Evolutionary conservation across 2,113 vertebrate species (phyloP), one percentile per base, ranked within the genome.

Genomic region (Pandion haliaetus): DNA sequence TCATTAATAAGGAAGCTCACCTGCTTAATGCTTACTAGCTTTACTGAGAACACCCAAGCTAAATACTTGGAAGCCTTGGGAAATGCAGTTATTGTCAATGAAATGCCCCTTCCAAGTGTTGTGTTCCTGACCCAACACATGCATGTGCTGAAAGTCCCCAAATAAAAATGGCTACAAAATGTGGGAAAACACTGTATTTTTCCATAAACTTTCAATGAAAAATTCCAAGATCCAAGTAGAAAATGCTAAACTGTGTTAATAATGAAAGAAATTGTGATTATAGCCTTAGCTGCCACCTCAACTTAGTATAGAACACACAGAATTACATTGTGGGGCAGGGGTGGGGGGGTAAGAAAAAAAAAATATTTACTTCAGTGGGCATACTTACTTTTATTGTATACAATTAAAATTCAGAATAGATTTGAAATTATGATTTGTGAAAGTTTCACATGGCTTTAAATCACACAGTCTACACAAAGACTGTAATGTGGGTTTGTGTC

Each of bases 311-410:
- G 28, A 82, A 34, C 1, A 28, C 19, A 82, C 1, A 50, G 17
- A 76, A 3, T 44, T 62, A 38, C 6, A 18, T 2, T 73, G 17
- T 2, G 7, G 20, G 26, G 2, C 2, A 3, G 9, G 23, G 2
- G 7, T n/a, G 2, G 7, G 1, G 5, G 4, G 8, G 9, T 54
- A 71, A 63, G 38, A 54, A 25, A 7, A n/a, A 10, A 24, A 26
- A 57, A 67, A 8, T 3, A 29, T 28, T 55, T 78, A 36, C 25
- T 82, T 79, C n/a, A 79, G 15, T 50, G 55, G 45, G 6, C 14
- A 12, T 28, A 76, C 72, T 77, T 84, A 13, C 34, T 63, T 17
- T 63, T 72, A 40, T 6, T 1, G 16, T 40, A 34, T 14, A 23
- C 8, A 62, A 65, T 42, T 66, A 61, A 57, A 61, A 50, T 71